These are phyloP conservation scores for Ophioninae sp. DNA, from an alignment of 2,888 invertebrate genomes.

Conservation along the genomic window DNA sequence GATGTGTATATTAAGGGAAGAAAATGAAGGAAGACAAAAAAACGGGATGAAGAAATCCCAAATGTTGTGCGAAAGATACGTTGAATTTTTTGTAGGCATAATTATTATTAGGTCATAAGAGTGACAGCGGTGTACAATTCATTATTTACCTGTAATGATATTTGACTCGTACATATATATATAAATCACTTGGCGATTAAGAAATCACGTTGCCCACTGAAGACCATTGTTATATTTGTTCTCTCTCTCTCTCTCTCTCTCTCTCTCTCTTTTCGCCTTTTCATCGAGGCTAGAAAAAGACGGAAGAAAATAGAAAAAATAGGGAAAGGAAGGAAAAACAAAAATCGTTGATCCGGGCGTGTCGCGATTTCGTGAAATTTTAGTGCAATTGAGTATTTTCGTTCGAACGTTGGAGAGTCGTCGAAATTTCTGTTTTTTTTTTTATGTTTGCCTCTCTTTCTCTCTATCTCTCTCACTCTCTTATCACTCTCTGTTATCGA, in stretches of 20 bases:
- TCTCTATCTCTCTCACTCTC: no score
- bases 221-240: constrained; percentile 3
- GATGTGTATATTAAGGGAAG: constrained; percentile 15
- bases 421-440: neutral
- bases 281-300: neutral
- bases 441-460: neutral
- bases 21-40: neutral
- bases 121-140: constrained; percentile 60
- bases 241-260: neutral
- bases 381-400: constrained; percentile 31
- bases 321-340: constrained; percentile 7
- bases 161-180: constrained; percentile 64
- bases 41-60: neutral
- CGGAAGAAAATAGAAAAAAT: neutral
- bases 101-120: constrained; percentile 58
- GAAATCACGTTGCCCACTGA: constrained; percentile 25
- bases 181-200: constrained; percentile 48
- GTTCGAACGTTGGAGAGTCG: neutral
- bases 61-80: constrained; percentile 44
- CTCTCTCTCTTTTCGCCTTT: neutral
- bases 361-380: constrained; percentile 11
- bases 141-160: constrained; percentile 64
- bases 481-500: no score
- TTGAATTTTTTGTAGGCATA: constrained; percentile 58
- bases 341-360: neutral